Evolutionary conservation across 2,113 vertebrate species (phyloP).

Genomic region (Cololabis saira): DNA sequence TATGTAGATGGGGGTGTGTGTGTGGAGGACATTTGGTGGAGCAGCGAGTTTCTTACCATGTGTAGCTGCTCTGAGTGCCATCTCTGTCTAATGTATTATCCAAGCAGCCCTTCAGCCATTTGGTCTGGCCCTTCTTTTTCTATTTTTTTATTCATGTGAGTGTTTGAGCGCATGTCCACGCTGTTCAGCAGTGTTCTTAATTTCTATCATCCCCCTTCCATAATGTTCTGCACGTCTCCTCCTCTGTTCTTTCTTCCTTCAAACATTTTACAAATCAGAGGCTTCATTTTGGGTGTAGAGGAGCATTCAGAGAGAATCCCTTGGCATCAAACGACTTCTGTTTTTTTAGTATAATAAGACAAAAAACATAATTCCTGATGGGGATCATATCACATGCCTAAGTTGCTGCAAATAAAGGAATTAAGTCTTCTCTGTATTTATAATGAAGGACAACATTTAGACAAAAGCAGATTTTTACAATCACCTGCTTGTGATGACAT

Average conservation of each 20-base stretch:
- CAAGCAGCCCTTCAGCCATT: conserved; percentile 80
- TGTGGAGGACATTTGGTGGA: conserved; percentile 62
- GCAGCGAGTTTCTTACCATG: conserved; percentile 70
- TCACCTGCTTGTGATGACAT: no score
- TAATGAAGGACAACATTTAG: no score
- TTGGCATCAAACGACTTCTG: conserved; percentile 15
- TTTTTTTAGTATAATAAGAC: background rate
- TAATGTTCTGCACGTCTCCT: conserved; percentile 55
- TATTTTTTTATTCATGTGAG: conserved; percentile 23
- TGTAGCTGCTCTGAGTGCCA: conserved; percentile 71
- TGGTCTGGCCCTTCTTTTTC: conserved; percentile 68
- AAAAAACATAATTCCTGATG: background rate
- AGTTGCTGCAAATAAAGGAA: no score
- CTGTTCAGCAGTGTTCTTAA: conserved; percentile 56
- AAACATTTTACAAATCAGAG: conserved; percentile 64
- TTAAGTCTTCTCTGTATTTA: no score
- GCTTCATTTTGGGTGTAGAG: conserved; percentile 50
- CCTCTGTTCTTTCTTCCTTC: conserved; percentile 55
- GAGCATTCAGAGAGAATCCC: conserved; percentile 29
- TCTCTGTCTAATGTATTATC: conserved; percentile 81
- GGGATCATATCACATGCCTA: no score
- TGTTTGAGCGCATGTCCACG: conserved; percentile 12
- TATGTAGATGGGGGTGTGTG: conserved; percentile 20
- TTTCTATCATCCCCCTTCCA: conserved; percentile 48
- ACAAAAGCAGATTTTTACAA: no score